Evolutionary conservation across 2,797 vertebrate species (phyloP).

Genomic region (Rhinichthys osculus): DNA sequence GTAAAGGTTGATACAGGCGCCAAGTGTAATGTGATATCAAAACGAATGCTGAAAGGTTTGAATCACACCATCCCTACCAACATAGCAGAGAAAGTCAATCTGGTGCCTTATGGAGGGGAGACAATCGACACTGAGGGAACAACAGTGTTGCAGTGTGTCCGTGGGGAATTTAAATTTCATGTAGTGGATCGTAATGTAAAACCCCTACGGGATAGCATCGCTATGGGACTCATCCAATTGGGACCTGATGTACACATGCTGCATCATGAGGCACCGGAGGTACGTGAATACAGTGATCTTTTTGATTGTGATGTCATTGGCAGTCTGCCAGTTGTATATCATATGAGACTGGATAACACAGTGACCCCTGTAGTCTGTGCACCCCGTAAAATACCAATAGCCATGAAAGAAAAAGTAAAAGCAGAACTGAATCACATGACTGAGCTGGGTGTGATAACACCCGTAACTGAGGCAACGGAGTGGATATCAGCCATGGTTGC

Average conservation of each 20-base stretch:
- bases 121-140: too few species aligned
- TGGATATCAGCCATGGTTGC: slow-evolving; percentile 48
- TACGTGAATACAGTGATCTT: slow-evolving; percentile 25
- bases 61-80: too few species aligned
- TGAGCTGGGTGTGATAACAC: slow-evolving; percentile 11
- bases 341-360: background rate
- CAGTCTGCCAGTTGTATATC: slow-evolving; percentile 10
- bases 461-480: background rate
- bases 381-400: background rate
- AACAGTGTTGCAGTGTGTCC: too few species aligned
- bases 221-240: too few species aligned
- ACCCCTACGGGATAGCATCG: too few species aligned
- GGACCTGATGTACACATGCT: slow-evolving; percentile 24
- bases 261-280: background rate
- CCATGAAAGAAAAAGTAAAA: slow-evolving; percentile 19
- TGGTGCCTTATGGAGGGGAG: too few species aligned
- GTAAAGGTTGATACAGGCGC: too few species aligned
- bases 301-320: slow-evolving; percentile 22
- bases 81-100: too few species aligned
- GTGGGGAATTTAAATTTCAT: too few species aligned
- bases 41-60: too few species aligned
- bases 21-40: too few species aligned
- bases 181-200: too few species aligned
- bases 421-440: slow-evolving; percentile 1
- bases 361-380: background rate